Base-by-base conservation (phyloP, 2,888 invertebrate species). In the Mystacides longicornis region DNA sequence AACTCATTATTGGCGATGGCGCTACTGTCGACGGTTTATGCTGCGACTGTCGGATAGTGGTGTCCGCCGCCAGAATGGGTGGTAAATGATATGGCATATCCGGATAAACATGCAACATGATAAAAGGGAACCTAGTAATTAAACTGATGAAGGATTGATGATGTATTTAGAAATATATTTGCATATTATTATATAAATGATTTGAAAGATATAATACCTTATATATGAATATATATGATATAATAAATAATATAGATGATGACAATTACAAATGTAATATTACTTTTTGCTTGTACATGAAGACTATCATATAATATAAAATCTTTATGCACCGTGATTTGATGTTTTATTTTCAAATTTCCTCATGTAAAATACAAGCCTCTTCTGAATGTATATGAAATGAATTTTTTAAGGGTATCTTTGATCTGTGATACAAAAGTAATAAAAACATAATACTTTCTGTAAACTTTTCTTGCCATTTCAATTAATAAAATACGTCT, bases 241-340 rank as follows among this genome's bases (percentile, higher is more conserved):
- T 58, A 56, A 47, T 56, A 55, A 55, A 56, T 55, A 27, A 59
- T 57, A 53, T 61, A 61, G 61, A 59, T 54, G 57, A 61, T 55
- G 60, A 59, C 56, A 57, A 61, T 61, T 58, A 59, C 61, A 59
- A 57, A 59, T 60, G 60, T 60, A 58, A 58, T 61, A 61, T 57
- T 61, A 59, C 58, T 59, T 54, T 58, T 49, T 59, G 61, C 61
- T 61, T 61, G 61, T 61, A 61, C 55, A 61, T 61, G 61, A 61
- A 60, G 59, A 61, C 59, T 57, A 61, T 61, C 59, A 61, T 57
- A 61, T 57, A 55, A 61, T 61, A 61, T 59, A 61, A n/a, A 58
- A 61, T 59, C 57, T 59, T 60, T 59, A 59, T 61, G 61, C 61
- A 61, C 61, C 61, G 57, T 57, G 54, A 47, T 23, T 45, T 19